Evolutionary conservation across 2,113 vertebrate genomes (phyloP).

Genomic region (Excalfactoria chinensis): DNA sequence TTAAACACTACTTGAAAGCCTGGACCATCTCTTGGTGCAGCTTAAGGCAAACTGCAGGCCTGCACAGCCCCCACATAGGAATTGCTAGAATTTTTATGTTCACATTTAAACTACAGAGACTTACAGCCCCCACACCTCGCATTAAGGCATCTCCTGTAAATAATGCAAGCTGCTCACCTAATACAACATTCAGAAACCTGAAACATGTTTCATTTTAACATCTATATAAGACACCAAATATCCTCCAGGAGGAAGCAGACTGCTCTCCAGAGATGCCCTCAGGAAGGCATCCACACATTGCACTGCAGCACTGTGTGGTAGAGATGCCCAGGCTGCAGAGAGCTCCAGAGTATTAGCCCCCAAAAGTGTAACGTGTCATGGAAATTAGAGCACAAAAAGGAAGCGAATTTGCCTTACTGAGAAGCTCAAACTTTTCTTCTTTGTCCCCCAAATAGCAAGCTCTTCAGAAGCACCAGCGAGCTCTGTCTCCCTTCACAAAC

Average conservation of each 20-base stretch:
- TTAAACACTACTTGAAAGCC: neutral
- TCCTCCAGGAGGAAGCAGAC: neutral
- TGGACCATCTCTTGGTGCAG: neutral
- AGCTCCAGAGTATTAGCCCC: neutral
- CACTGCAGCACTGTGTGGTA: fast-evolving
- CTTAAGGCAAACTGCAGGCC: neutral
- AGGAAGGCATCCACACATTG: neutral
- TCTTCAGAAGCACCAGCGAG: neutral
- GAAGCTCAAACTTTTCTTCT: neutral
- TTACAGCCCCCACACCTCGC: neutral
- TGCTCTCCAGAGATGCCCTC: neutral
- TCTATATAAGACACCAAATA: neutral
- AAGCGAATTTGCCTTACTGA: neutral
- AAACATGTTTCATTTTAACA: neutral
- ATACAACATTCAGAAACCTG: neutral
- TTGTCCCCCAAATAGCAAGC: no score
- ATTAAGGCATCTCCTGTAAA: neutral
- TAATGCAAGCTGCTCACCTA: neutral
- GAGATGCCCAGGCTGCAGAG: neutral
- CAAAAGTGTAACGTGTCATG: fast-evolving
- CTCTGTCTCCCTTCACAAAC: neutral
- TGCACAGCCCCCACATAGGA: neutral
- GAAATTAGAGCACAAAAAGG: neutral
- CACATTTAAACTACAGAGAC: neutral
- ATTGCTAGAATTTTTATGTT: neutral